Conservation (phyloP, 1,140 invertebrate genomes). For the Pseudoatta argentina region DNA sequence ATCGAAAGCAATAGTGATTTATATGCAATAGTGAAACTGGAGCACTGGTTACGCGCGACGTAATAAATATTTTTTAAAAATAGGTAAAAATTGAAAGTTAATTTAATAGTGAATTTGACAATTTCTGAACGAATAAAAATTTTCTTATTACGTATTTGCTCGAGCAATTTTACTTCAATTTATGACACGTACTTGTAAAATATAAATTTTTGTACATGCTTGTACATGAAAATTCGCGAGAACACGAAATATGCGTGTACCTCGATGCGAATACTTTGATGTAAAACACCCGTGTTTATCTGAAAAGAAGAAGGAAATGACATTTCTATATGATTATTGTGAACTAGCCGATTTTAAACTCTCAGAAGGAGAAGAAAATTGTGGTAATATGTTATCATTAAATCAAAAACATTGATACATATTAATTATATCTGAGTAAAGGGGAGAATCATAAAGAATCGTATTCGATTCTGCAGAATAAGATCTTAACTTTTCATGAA, state of each 20-base stretch:
- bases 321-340: slow-evolving; percentile 3
- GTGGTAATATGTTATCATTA: slow-evolving; percentile 21
- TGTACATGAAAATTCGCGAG: slow-evolving; percentile 36
- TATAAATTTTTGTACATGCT: slow-evolving; percentile 32
- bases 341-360: slow-evolving; percentile 14
- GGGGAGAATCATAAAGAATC: not conserved
- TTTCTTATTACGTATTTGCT: not conserved
- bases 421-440: slow-evolving; percentile 45
- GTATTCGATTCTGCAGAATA: not conserved
- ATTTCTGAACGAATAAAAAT: not conserved
- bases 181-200: slow-evolving; percentile 37
- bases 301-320: not conserved
- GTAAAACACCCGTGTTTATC: slow-evolving; percentile 34
- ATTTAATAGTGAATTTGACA: slow-evolving; percentile 2
- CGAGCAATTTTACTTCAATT: slow-evolving; percentile 21
- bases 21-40: not conserved
- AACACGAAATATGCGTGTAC: not conserved
- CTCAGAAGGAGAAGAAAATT: not conserved
- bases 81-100: not conserved
- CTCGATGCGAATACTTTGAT: not conserved
- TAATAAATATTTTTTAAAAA: not conserved
- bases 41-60: not conserved
- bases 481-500: not conserved
- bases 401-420: not conserved
- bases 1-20: not conserved